These are phyloP conservation scores for Engystomops pustulosus DNA, from an alignment of 2,113 vertebrate species.

Conservation along the genomic window DNA sequence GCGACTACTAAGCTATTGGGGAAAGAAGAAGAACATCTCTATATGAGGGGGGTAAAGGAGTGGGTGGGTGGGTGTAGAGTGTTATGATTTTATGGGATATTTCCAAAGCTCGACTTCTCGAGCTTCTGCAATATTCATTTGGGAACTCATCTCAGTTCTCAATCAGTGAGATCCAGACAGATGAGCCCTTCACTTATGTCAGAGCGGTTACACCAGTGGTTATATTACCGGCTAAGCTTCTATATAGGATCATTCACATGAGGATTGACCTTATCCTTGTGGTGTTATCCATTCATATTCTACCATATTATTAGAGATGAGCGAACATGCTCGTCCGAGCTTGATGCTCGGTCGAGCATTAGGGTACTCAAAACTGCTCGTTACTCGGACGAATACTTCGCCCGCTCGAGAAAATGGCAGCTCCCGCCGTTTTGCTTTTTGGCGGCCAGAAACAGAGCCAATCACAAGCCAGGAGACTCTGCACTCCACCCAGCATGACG, in stretches of 20 bases:
- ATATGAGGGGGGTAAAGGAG: background rate
- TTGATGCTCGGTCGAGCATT: too few relatives aligned
- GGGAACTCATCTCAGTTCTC: background rate
- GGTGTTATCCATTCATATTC: too few relatives aligned
- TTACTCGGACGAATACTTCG: too few relatives aligned
- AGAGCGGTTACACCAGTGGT: background rate
- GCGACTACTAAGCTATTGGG: slow-evolving; percentile 21
- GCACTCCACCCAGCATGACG: too few relatives aligned
- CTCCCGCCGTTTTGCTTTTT: too few relatives aligned
- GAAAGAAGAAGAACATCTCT: background rate
- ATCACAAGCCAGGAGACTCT: too few relatives aligned
- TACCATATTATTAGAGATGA: too few relatives aligned
- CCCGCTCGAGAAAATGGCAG: too few relatives aligned
- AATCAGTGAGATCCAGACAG: slow-evolving; percentile 17
- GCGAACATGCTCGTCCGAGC: too few relatives aligned
- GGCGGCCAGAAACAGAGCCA: too few relatives aligned
- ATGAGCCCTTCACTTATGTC: background rate
- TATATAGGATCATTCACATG: background rate
- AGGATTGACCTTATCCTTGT: slow-evolving; percentile 1
- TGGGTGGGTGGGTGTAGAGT: slow-evolving; percentile 1
- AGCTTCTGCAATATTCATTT: slow-evolving; percentile 10
- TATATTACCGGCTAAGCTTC: background rate
- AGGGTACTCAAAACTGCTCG: too few relatives aligned
- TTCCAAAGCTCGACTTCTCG: background rate
- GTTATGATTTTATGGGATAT: background rate